These are phyloP conservation scores for Diaphora mendica DNA, from an alignment of 2,888 invertebrate genomes.

Conservation along the genomic window DNA sequence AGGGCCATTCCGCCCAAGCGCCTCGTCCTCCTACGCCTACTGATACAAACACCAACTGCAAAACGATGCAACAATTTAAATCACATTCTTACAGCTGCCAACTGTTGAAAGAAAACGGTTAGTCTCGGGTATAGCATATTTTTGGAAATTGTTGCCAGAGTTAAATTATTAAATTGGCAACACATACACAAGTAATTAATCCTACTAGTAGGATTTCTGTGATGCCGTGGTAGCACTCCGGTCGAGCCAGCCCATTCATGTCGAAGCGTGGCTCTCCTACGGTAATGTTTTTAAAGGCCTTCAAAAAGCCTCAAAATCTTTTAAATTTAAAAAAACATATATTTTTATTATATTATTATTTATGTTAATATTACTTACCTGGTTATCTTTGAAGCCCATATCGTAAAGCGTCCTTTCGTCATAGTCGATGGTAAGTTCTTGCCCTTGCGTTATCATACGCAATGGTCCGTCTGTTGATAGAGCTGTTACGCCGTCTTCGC, in stretches of 20 bases:
- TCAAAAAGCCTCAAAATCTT: too few relatives aligned
- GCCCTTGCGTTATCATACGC: slow-evolving; percentile 97
- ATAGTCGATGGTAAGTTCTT: slow-evolving; percentile 96
- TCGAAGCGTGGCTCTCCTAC: too few relatives aligned
- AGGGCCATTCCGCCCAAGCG: slow-evolving; percentile 93
- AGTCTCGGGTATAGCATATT: neutral
- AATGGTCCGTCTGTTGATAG: slow-evolving; percentile 94
- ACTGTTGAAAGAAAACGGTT: neutral
- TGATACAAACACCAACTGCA: slow-evolving; percentile 94
- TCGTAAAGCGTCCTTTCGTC: slow-evolving; percentile 96
- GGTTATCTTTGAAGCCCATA: slow-evolving; percentile 97
- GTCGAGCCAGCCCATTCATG: too few relatives aligned
- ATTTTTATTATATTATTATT: too few relatives aligned
- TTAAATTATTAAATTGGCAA: neutral
- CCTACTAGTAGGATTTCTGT: neutral
- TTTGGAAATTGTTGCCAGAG: neutral
- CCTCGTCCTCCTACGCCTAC: slow-evolving; percentile 91
- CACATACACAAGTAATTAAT: neutral
- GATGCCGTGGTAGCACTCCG: too few relatives aligned
- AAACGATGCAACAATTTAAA: neutral
- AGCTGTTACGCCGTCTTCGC: slow-evolving; percentile 84
- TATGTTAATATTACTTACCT: slow-evolving; percentile 74
- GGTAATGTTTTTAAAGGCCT: too few relatives aligned
- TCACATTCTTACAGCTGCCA: neutral
- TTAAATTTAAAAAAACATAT: too few relatives aligned